These are phyloP conservation scores for Balanococcus diminutus DNA, from an alignment of 2,888 invertebrate genomes.

Conservation along the genomic window DNA sequence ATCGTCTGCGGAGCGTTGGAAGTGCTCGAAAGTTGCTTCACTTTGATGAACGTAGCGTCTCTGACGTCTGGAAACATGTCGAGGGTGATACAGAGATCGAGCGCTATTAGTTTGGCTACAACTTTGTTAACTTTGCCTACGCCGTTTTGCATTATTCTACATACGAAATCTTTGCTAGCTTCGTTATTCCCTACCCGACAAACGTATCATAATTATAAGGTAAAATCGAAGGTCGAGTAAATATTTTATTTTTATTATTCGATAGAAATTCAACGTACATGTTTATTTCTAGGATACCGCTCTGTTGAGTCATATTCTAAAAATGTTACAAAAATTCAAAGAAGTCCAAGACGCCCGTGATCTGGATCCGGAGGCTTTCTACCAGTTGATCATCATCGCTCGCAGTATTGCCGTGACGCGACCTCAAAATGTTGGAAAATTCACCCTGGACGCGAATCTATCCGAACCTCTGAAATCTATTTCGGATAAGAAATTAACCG, in stretches of 20 bases:
- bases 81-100: conserved; percentile 62
- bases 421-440: conserved; percentile 78
- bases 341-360: conserved; percentile 69
- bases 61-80: conserved; percentile 31
- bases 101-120: conserved; percentile 72
- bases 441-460: conserved; percentile 61
- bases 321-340: conserved; percentile 70
- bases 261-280: not conserved
- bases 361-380: conserved; percentile 82
- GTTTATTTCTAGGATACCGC: conserved; percentile 74
- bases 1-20: conserved; percentile 73
- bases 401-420: conserved; percentile 84
- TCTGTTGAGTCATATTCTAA: conserved; percentile 77
- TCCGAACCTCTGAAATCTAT: not conserved
- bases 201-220: conserved; percentile 86
- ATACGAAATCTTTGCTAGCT: conserved; percentile 82
- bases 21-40: conserved; percentile 75
- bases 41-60: conserved; percentile 62
- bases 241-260: not conserved
- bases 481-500: conserved; percentile 58
- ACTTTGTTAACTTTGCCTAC: conserved; percentile 73
- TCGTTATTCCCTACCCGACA: conserved; percentile 76
- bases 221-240: conserved; percentile 59
- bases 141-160: conserved; percentile 73
- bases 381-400: conserved; percentile 81